phyloP scores from a whole-genome alignment of 2,113 vertebrate species.

The Myotis brandtii region DNA sequence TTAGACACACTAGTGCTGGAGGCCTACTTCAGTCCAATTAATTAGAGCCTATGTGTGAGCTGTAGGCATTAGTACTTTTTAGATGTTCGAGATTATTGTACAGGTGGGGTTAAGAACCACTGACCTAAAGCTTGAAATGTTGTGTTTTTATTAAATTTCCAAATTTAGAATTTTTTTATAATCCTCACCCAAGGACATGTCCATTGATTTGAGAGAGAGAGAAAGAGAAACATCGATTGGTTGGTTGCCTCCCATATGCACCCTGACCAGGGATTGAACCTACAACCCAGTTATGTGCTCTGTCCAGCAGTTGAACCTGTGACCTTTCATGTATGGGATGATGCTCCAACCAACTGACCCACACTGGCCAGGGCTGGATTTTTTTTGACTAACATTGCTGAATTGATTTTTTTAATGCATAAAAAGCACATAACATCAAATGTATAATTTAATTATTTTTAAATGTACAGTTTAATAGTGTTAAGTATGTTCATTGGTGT shows the following conservation, averaged over 20 bases:
- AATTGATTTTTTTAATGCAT: not conserved
- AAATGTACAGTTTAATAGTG: not conserved
- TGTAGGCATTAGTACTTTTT: not conserved
- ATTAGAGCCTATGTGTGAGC: not conserved
- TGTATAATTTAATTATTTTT: not conserved
- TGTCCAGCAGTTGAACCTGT: not conserved
- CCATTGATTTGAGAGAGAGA: not conserved
- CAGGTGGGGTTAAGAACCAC: not conserved
- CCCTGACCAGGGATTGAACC: not conserved
- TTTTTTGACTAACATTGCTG: not conserved
- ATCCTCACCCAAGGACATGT: too few species aligned
- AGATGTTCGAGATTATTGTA: not conserved
- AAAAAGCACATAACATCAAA: not conserved
- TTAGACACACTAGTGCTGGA: not conserved
- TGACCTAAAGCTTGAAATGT: not conserved
- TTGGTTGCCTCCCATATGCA: not conserved
- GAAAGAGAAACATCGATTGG: not conserved
- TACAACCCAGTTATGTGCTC: not conserved
- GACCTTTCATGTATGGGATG: not conserved
- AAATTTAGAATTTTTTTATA: not conserved
- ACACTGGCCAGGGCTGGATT: not conserved
- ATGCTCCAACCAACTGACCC: not conserved
- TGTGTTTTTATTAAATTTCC: constrained; percentile 29
- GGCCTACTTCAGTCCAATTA: not conserved
- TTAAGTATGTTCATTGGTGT: not conserved